A percentile compares a stretch with the other conserved stretches of the same genome.
Evolutionary conservation across 2,888 invertebrate species (phyloP).

Genomic region (Rotaria macrura): DNA sequence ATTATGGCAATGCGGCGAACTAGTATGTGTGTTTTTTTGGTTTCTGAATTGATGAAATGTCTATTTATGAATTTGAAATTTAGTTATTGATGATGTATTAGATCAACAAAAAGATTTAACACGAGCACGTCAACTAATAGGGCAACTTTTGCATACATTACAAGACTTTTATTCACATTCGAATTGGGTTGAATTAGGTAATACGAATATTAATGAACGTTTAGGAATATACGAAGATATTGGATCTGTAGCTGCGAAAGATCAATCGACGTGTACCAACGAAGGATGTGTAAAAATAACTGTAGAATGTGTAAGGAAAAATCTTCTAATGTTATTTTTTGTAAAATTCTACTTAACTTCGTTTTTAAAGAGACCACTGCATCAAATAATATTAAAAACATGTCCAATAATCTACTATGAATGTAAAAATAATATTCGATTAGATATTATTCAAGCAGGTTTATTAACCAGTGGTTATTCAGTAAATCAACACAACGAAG

Average conservation of each 20-base stretch:
- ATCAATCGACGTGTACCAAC: neutral
- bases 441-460: neutral
- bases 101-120: neutral
- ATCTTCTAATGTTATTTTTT: too few species aligned
- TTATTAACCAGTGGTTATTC: slow-evolving; percentile 24
- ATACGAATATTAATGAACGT: neutral
- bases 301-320: neutral
- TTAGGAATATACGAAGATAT: neutral
- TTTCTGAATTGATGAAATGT: too few species aligned
- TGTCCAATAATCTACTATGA: slow-evolving; percentile 27
- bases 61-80: neutral
- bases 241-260: neutral
- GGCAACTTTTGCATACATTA: neutral
- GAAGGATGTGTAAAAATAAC: neutral
- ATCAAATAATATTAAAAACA: neutral
- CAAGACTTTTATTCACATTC: neutral
- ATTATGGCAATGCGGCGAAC: slow-evolving; percentile 13
- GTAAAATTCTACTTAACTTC: too few species aligned
- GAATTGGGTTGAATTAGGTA: neutral
- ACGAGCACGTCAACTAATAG: neutral
- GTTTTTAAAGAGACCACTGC: neutral
- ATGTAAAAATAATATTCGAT: slow-evolving; percentile 23
- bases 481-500: slow-evolving; percentile 20
- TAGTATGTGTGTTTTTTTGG: too few species aligned
- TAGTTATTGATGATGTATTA: neutral